Evolutionary conservation across 2,113 vertebrate genomes (phyloP).

Genomic region (Cairina moschata): DNA sequence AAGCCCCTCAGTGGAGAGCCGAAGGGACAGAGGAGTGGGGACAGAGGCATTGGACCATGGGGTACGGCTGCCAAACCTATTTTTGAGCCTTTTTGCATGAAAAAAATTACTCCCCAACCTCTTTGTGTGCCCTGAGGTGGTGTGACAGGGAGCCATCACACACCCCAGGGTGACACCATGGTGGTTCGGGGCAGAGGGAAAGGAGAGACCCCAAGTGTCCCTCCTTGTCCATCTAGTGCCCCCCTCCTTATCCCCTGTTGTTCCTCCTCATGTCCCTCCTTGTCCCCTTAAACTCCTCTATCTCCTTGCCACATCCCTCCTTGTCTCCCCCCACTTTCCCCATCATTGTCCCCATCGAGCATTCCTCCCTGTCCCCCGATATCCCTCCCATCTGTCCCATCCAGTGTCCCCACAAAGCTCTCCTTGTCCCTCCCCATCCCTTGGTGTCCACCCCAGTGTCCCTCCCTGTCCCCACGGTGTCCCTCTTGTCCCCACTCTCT

Average conservation of each 20-base stretch:
- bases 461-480: neutral
- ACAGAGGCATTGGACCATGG: neutral
- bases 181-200: neutral
- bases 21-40: neutral
- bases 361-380: no score
- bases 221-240: neutral
- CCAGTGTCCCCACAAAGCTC: neutral
- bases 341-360: no score
- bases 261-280: neutral
- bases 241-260: fast-evolving
- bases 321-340: neutral
- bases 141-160: neutral
- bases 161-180: neutral
- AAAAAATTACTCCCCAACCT: neutral
- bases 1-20: neutral
- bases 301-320: neutral
- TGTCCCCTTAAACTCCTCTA: neutral
- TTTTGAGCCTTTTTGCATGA: neutral
- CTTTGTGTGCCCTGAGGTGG: neutral
- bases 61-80: neutral
- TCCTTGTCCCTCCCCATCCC: neutral
- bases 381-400: neutral
- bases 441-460: no score
- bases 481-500: neutral
- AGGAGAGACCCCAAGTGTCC: neutral